phyloP scores from a whole-genome alignment of 2,113 vertebrate genomes.

The Ptilorrhoa leucosticta region DNA sequence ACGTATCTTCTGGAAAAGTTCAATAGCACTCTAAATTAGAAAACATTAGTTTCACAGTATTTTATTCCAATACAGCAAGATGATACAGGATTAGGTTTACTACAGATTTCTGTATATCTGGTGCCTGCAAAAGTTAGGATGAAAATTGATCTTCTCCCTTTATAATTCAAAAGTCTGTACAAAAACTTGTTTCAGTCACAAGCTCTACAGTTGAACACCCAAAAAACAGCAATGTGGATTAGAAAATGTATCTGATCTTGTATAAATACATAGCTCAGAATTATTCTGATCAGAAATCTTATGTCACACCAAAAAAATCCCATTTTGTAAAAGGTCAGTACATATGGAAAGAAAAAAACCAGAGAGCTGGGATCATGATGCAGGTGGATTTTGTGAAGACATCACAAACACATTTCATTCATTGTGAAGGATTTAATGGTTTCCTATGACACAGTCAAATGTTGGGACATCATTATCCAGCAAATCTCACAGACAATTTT shows the following conservation, averaged over 20 bases:
- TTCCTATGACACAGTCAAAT: slow-evolving; percentile 3
- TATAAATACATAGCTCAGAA: not conserved
- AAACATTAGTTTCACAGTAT: not conserved
- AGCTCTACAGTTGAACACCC: not conserved
- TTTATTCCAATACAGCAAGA: not conserved
- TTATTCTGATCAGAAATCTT: slow-evolving; percentile 16
- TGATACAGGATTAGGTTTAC: not conserved
- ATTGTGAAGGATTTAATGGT: slow-evolving; percentile 32
- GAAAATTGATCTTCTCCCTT: not conserved
- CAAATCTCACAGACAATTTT: not conserved
- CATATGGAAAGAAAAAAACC: slow-evolving; percentile 15
- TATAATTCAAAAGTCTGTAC: not conserved
- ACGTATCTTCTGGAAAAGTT: not conserved
- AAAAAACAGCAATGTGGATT: not conserved
- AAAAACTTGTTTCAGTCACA: not conserved
- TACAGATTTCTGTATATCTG: not conserved
- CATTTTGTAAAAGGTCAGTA: not conserved
- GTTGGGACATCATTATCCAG: not conserved
- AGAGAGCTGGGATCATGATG: not conserved
- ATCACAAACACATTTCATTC: slow-evolving; percentile 26
- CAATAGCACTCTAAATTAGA: not conserved
- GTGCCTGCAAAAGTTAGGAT: not conserved
- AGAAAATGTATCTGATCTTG: not conserved
- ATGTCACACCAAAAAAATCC: not conserved
- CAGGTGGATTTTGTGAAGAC: not conserved